Percentiles rank a stretch among this genome's conserved stretches.
Evolutionary conservation across 2,797 vertebrate species (phyloP).

Genomic region (Melopsittacus undulatus): DNA sequence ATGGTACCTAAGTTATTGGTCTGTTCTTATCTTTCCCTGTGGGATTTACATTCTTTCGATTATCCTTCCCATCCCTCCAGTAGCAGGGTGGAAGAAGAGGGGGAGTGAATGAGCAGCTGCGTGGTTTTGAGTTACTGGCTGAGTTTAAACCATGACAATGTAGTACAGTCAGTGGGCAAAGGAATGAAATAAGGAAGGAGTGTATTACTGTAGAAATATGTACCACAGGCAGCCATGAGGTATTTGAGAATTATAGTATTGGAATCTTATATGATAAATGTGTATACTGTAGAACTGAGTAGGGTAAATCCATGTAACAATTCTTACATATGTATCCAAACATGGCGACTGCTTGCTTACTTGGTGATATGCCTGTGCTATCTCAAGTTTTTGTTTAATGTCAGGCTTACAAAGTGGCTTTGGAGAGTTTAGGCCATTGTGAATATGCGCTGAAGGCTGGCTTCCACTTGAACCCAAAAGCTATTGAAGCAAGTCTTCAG

Average conservation of each 20-base stretch:
- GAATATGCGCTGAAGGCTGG: constrained; percentile 97
- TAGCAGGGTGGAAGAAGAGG: too few relatives aligned
- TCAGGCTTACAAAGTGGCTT: constrained; percentile 93
- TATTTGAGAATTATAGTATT: neutral
- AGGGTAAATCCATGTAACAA: neutral
- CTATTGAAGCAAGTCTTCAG: constrained; percentile 93
- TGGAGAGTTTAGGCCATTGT: constrained; percentile 96
- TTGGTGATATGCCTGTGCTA: neutral
- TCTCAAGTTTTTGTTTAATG: constrained; percentile 22
- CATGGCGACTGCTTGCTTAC: neutral
- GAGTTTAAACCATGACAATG: too few relatives aligned
- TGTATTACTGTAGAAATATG: neutral
- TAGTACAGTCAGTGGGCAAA: neutral
- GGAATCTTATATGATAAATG: neutral
- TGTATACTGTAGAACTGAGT: neutral
- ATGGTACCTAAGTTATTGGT: too few relatives aligned
- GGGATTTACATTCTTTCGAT: too few relatives aligned
- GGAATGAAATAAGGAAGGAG: neutral
- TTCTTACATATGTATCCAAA: neutral
- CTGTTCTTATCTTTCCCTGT: too few relatives aligned
- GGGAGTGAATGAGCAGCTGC: too few relatives aligned
- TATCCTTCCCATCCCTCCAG: too few relatives aligned
- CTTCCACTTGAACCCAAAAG: constrained; percentile 96
- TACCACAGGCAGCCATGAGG: neutral
- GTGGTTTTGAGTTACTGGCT: too few relatives aligned